phyloP scores from a whole-genome alignment of 1,140 invertebrate species.

The Coptotermes formosanus region DNA sequence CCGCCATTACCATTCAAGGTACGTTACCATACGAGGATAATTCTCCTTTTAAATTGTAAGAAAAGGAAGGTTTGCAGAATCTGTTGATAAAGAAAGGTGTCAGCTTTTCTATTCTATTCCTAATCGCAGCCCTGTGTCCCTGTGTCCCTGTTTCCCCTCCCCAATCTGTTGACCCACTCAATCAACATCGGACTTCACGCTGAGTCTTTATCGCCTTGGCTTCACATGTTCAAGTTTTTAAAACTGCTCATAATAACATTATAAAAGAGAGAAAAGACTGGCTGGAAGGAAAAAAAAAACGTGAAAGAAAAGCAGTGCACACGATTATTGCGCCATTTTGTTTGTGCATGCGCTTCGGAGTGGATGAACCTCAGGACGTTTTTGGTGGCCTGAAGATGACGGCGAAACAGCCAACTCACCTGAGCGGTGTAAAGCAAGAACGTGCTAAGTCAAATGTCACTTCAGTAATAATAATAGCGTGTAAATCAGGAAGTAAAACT shows the following conservation, averaged over 20 bases:
- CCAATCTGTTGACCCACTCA: conserved; percentile 6
- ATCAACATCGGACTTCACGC: background rate
- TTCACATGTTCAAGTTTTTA: background rate
- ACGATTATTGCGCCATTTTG: background rate
- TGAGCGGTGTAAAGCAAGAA: background rate
- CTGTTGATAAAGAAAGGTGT: background rate
- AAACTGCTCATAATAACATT: background rate
- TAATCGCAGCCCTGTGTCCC: background rate
- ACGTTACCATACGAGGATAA: background rate
- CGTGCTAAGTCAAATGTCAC: background rate
- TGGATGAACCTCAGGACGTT: background rate
- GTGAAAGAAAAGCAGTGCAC: conserved; percentile 2
- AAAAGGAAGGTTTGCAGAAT: background rate
- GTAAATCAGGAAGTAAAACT: too few species aligned
- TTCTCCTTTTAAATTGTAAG: background rate
- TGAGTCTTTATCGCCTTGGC: background rate
- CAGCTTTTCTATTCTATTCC: background rate
- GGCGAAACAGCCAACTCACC: background rate
- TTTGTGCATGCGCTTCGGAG: background rate
- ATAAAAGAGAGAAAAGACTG: too few species aligned
- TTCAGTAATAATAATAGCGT: background rate
- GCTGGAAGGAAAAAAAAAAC: background rate
- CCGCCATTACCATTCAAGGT: background rate
- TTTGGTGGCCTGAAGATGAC: background rate
- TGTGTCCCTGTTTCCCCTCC: background rate